phyloP scores from a whole-genome alignment of 1,140 invertebrate species.

The Dinoponera quadriceps region DNA sequence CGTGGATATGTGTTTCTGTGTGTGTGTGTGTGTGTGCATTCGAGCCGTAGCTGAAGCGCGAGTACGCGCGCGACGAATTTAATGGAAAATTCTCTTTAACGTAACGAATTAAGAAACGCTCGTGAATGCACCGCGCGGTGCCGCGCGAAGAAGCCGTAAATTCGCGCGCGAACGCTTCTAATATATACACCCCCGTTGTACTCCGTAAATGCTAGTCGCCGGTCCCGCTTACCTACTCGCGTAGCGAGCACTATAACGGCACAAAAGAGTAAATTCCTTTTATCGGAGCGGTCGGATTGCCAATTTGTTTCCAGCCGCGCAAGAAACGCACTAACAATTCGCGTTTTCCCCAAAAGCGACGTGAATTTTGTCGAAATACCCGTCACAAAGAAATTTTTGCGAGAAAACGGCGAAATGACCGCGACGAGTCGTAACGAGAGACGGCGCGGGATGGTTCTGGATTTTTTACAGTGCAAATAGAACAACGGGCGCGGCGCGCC shows the following conservation, averaged over 20 bases:
- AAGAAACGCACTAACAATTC: neutral
- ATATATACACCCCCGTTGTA: constrained; percentile 12
- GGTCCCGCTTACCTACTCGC: no score
- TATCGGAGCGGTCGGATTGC: constrained; percentile 15
- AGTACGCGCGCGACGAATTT: constrained; percentile 4
- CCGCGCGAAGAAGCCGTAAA: constrained; percentile 11
- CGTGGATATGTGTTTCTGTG: neutral
- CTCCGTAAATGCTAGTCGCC: neutral
- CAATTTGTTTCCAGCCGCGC: constrained; percentile 3
- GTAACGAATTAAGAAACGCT: constrained; percentile 41
- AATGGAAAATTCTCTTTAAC: constrained; percentile 45
- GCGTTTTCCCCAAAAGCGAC: neutral
- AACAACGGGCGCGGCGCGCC: neutral
- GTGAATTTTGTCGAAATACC: neutral
- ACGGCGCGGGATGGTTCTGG: neutral
- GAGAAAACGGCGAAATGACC: neutral
- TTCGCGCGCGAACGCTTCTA: neutral
- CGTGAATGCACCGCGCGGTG: neutral
- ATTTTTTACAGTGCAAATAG: constrained; percentile 20
- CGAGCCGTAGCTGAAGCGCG: neutral
- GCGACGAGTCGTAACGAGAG: neutral
- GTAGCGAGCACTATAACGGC: neutral
- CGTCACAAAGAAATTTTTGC: neutral
- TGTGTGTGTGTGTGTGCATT: neutral
- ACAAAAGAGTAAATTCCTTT: neutral